These are phyloP conservation scores for Caerostris darwini DNA, from an alignment of 1,140 invertebrate species.

Conservation along the genomic window DNA sequence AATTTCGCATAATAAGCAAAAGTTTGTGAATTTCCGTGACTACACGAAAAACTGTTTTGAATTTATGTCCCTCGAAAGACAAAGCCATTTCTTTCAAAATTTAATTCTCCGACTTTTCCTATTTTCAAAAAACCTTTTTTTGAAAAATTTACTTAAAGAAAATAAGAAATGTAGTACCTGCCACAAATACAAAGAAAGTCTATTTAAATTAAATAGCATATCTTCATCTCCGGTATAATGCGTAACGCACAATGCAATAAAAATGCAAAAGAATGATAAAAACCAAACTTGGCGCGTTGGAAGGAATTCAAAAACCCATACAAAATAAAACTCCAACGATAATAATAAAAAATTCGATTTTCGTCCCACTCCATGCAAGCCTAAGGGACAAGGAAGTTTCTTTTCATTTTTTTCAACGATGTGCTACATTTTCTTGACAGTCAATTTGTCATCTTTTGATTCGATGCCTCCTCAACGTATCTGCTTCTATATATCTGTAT, in stretches of 20 bases:
- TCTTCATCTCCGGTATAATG: background rate
- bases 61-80: background rate
- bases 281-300: background rate
- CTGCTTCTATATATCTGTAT: slow-evolving; percentile 43
- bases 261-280: background rate
- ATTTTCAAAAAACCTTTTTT: slow-evolving; percentile 6
- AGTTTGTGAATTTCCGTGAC: background rate
- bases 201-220: slow-evolving; percentile 33
- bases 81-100: background rate
- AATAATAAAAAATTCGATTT: slow-evolving; percentile 40
- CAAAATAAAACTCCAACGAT: slow-evolving; percentile 31
- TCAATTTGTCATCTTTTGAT: slow-evolving; percentile 66
- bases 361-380: background rate
- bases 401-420: slow-evolving; percentile 26
- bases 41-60: background rate
- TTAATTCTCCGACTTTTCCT: background rate
- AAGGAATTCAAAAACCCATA: slow-evolving; percentile 11
- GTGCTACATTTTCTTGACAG: slow-evolving; percentile 68
- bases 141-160: background rate
- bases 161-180: background rate
- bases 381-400: background rate
- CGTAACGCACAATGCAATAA: background rate
- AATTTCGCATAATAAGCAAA: background rate
- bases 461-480: background rate
- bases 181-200: background rate